phyloP scores from a whole-genome alignment of 2,113 vertebrate genomes.

The Cygnus buccinator region DNA sequence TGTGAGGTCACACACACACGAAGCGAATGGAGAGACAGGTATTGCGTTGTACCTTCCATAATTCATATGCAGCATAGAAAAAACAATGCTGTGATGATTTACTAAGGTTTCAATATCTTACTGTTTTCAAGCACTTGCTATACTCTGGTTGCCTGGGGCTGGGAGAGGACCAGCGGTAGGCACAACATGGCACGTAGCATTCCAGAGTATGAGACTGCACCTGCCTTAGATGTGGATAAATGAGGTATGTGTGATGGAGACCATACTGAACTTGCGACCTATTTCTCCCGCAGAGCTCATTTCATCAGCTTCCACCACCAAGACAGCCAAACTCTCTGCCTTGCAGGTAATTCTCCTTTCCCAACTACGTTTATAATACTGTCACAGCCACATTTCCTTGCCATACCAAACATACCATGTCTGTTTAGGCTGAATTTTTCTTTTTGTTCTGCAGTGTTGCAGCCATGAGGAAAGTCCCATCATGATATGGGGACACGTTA shows the following conservation, averaged over 20 bases:
- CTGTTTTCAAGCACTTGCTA: background rate
- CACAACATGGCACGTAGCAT: background rate
- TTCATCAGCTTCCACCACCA: background rate
- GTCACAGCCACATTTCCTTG: background rate
- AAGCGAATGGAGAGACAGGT: background rate
- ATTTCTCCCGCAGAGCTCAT: background rate
- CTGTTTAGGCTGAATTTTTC: background rate
- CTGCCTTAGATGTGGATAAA: background rate
- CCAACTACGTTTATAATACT: background rate
- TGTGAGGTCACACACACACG: background rate
- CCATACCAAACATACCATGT: background rate
- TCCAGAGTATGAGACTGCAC: background rate
- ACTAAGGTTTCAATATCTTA: background rate
- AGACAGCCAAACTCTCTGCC: background rate
- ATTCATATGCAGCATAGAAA: background rate
- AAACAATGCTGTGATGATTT: background rate
- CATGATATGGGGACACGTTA: fast-evolving
- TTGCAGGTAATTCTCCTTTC: background rate
- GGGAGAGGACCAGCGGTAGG: background rate
- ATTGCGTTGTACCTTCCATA: background rate
- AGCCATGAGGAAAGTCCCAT: background rate
- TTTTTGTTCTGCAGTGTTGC: background rate
- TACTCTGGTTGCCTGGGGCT: background rate
- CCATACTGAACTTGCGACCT: background rate
- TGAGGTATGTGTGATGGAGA: background rate